phyloP scores from a whole-genome alignment of 2,113 vertebrate genomes.

The Brachyhypopomus gauderio region DNA sequence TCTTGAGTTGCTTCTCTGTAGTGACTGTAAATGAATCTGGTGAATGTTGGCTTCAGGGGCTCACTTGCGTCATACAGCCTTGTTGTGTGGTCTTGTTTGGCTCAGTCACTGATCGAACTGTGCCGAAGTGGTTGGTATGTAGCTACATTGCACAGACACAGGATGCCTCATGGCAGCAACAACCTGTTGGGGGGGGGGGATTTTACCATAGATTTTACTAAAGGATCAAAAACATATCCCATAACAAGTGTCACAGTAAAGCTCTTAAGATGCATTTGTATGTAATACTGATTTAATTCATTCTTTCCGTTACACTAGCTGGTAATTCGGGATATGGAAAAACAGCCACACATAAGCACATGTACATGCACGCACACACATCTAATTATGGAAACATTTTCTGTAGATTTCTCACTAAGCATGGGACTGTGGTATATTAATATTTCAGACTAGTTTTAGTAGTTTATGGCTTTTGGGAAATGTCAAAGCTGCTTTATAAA shows the following conservation, averaged over 20 bases:
- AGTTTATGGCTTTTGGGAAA: constrained; percentile 22
- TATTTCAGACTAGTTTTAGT: constrained; percentile 9
- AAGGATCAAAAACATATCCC: neutral
- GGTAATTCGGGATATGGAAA: no score
- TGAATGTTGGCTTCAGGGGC: neutral
- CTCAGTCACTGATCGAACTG: neutral
- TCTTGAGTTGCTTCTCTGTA: neutral
- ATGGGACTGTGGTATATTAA: neutral
- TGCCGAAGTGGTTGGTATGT: constrained; percentile 3
- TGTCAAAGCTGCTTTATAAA: constrained; percentile 42
- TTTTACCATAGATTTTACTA: no score
- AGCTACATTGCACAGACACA: neutral
- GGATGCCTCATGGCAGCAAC: neutral
- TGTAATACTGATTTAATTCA: no score
- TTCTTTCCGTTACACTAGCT: no score
- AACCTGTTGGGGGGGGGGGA: constrained; percentile 53
- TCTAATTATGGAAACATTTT: neutral
- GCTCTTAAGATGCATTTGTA: no score
- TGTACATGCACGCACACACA: neutral
- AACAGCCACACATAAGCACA: no score
- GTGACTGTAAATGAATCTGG: neutral
- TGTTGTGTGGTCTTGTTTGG: neutral
- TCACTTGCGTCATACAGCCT: neutral
- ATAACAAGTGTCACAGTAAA: no score
- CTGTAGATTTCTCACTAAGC: neutral